phyloP scores from a whole-genome alignment of 2,113 vertebrate species.

The Mesitornis unicolor region DNA sequence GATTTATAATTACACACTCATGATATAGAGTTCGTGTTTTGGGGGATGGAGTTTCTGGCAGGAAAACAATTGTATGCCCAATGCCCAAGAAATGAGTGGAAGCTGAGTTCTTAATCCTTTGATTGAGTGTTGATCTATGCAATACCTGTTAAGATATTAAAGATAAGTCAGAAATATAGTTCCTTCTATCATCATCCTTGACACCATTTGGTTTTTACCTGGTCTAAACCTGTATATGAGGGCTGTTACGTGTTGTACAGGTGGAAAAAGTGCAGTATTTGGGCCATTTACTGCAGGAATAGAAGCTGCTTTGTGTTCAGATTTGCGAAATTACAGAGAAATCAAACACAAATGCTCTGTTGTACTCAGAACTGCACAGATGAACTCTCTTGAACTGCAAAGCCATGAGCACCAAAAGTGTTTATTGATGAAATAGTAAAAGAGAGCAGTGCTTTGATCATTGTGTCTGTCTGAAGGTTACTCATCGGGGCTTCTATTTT shows the following conservation, averaged over 20 bases:
- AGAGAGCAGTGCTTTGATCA: rapidly evolving
- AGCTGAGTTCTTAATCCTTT: neutral
- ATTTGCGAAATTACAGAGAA: neutral
- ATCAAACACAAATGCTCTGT: neutral
- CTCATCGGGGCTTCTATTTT: neutral
- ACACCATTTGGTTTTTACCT: rapidly evolving
- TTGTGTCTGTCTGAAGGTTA: neutral
- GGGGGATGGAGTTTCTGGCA: neutral
- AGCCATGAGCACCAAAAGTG: neutral
- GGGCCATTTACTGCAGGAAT: rapidly evolving
- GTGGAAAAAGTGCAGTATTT: neutral
- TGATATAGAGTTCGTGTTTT: neutral
- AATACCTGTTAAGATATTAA: neutral
- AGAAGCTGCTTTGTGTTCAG: neutral
- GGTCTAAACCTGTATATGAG: neutral
- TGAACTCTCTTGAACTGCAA: neutral
- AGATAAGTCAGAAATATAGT: neutral
- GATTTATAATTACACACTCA: neutral
- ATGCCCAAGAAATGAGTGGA: neutral
- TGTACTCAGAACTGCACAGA: neutral
- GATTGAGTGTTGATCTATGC: neutral
- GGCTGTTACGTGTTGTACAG: rapidly evolving
- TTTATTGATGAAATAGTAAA: neutral
- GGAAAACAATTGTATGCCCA: neutral
- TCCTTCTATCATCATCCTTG: neutral